Evolutionary conservation across 2,888 invertebrate genomes (phyloP).

Genomic region (Chalcosyrphus nemorum): DNA sequence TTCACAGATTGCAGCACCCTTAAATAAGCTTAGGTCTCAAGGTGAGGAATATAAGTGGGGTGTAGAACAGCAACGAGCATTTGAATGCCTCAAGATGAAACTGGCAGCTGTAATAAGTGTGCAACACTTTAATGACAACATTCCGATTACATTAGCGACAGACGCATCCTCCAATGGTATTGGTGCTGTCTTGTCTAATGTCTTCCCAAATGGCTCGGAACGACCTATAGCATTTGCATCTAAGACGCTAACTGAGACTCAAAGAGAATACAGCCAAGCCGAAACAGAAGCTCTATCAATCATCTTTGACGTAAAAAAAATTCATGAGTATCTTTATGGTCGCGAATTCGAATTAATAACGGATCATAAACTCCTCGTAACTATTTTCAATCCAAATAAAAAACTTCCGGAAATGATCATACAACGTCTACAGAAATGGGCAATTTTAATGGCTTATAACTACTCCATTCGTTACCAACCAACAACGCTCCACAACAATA

Average conservation of each 20-base stretch:
- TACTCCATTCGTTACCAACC: background rate
- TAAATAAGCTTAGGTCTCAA: slow-evolving; percentile 34
- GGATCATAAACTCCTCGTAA: too few relatives aligned
- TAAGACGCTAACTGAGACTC: too few relatives aligned
- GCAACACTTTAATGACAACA: slow-evolving; percentile 31
- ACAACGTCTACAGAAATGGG: slow-evolving; percentile 50
- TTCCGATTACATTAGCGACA: slow-evolving; percentile 47
- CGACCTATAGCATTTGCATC: too few relatives aligned
- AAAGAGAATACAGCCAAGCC: too few relatives aligned
- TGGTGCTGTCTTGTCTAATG: slow-evolving; percentile 44
- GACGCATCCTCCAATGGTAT: slow-evolving; percentile 41
- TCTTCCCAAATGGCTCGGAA: slow-evolving; percentile 46
- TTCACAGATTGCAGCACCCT: slow-evolving; percentile 48
- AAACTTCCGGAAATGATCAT: slow-evolving; percentile 39
- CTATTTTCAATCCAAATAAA: slow-evolving; percentile 45
- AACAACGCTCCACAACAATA: background rate
- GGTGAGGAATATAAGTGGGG: slow-evolving; percentile 30
- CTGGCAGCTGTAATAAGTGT: slow-evolving; percentile 27
- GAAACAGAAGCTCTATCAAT: too few relatives aligned
- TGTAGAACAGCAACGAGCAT: slow-evolving; percentile 17
- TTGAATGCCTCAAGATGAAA: background rate
- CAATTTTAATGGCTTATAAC: background rate
- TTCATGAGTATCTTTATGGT: too few relatives aligned
- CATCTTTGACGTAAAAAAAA: too few relatives aligned
- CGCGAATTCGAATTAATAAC: too few relatives aligned